Evolutionary conservation across 2,888 invertebrate genomes (phyloP).

Genomic region (Euplexia lucipara): DNA sequence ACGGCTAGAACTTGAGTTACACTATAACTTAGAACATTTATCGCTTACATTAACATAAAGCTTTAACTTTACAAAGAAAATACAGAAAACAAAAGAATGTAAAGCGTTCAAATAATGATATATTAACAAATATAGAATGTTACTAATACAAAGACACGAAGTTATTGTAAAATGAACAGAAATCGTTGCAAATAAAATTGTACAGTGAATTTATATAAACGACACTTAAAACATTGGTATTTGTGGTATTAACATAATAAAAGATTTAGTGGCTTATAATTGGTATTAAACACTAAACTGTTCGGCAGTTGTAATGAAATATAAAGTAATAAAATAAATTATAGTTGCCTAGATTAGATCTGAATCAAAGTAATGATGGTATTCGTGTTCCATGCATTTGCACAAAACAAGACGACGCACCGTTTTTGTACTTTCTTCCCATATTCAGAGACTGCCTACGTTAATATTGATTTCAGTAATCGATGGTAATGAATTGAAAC

Average conservation of each 20-base stretch:
- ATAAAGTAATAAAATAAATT: conserved; percentile 11
- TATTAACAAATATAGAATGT: conserved; percentile 25
- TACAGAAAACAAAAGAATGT: conserved; percentile 22
- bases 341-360: background rate
- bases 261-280: conserved; percentile 43
- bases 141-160: conserved; percentile 11
- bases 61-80: conserved; percentile 21
- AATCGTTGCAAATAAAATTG: conserved; percentile 37
- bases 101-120: conserved; percentile 8
- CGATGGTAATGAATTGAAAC: conserved; percentile 64
- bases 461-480: conserved; percentile 58
- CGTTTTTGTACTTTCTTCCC: conserved; percentile 18
- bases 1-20: conserved; percentile 34
- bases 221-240: conserved; percentile 29
- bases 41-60: conserved; percentile 28
- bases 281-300: conserved; percentile 16
- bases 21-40: conserved; percentile 43
- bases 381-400: conserved; percentile 9
- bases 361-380: background rate
- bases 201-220: conserved; percentile 39
- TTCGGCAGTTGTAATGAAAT: conserved; percentile 3
- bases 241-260: conserved; percentile 46
- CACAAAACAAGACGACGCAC: background rate
- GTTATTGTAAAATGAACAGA: conserved; percentile 22
- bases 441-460: conserved; percentile 46